phyloP scores from a whole-genome alignment of 1,140 invertebrate species.

The Drosophila nigromelanica region DNA sequence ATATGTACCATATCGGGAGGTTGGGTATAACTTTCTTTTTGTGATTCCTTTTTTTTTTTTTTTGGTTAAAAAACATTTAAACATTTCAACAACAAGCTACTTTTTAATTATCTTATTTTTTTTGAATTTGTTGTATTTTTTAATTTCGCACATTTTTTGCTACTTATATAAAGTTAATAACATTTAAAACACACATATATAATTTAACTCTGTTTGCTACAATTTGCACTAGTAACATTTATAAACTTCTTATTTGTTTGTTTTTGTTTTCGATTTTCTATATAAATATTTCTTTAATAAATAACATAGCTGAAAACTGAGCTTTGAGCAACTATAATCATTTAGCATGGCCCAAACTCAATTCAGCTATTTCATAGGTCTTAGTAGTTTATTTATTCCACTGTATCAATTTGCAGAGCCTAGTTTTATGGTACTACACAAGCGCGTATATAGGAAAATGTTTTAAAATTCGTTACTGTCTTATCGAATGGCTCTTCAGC shows the following conservation, averaged over 20 bases:
- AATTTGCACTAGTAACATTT: conserved; percentile 77
- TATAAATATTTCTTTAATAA: conserved; percentile 34
- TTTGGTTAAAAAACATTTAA: conserved; percentile 79
- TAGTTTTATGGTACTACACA: conserved; percentile 44
- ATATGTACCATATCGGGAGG: conserved; percentile 13
- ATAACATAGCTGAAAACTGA: conserved; percentile 8
- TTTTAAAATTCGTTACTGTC: conserved; percentile 62
- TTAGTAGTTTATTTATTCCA: conserved; percentile 44
- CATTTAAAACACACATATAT: conserved; percentile 77
- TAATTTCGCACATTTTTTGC: conserved; percentile 40
- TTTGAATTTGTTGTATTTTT: conserved; percentile 11
- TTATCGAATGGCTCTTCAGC: conserved; percentile 1
- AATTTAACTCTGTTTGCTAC: conserved; percentile 72
- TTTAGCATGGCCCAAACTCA: conserved; percentile 15
- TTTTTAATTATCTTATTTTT: conserved; percentile 34
- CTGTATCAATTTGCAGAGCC: conserved; percentile 65
- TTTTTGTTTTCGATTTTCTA: conserved; percentile 33
- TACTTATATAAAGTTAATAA: conserved; percentile 77
- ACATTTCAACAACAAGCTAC: conserved; percentile 81
- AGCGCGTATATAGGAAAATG: conserved; percentile 52
- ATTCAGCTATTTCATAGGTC: conserved; percentile 13
- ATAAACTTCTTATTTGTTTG: conserved; percentile 50
- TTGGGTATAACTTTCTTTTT: conserved; percentile 11
- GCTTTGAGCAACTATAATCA: neutral
- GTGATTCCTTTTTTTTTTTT: conserved; percentile 31